Evolutionary conservation across 1,140 invertebrate genomes (phyloP).

Genomic region (Ostrea denselamellosa): DNA sequence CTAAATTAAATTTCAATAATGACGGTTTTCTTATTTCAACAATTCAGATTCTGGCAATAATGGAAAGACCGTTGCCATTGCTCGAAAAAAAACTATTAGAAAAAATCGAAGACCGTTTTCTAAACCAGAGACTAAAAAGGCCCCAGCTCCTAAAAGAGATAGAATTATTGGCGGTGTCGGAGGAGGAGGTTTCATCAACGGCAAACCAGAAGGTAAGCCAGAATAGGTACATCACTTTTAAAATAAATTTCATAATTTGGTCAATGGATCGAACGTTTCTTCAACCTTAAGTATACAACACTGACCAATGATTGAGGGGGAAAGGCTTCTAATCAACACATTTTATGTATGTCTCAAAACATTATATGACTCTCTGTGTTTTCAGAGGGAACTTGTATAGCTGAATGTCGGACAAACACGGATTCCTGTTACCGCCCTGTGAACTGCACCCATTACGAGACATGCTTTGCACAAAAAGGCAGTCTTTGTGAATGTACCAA

Average conservation of each 20-base stretch:
- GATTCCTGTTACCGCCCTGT: conserved; percentile 8
- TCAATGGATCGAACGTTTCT: too few relatives aligned
- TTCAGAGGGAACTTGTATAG: not conserved
- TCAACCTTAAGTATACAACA: too few relatives aligned
- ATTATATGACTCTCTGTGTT: not conserved
- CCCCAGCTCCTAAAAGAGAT: not conserved
- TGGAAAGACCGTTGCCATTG: not conserved
- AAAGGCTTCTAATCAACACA: too few relatives aligned
- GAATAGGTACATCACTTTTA: not conserved
- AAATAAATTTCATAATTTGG: too few relatives aligned
- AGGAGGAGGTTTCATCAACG: not conserved
- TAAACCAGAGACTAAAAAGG: not conserved
- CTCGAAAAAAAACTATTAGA: not conserved
- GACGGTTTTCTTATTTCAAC: too few relatives aligned
- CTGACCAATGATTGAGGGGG: too few relatives aligned
- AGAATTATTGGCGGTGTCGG: conserved; percentile 3
- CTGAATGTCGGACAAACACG: not conserved
- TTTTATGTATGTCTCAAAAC: too few relatives aligned
- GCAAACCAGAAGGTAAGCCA: not conserved
- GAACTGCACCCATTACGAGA: conserved; percentile 1
- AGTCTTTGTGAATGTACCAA: conserved; percentile 31
- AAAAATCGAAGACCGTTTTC: too few relatives aligned
- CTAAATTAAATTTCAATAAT: too few relatives aligned
- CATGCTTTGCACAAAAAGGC: not conserved
- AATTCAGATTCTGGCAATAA: not conserved